Base-by-base conservation (phyloP, 23 tunicate species). In the Styela clava region DNA sequence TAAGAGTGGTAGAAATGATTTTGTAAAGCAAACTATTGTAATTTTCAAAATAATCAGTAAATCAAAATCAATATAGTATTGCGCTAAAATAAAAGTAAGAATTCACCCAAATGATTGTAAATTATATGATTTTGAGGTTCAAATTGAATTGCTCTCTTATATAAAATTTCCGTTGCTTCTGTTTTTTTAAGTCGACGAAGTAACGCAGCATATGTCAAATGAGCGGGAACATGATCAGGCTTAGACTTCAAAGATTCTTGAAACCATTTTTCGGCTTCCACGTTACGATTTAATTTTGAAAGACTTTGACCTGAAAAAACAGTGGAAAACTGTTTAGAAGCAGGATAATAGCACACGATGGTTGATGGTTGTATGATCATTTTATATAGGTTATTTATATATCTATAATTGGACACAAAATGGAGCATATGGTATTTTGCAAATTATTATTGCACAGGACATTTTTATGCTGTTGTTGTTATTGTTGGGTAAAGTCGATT, bases 211-310 rank as follows among this genome's bases (percentile, higher is more conserved):
- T 91, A 91, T 1, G 97, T 82, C 28, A 91, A 79, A 73, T 85
- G 85, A n/a, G 97, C 85, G 16, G 89, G 90, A 24, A 86, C 82
- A 65, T 91, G 97, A 62, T 86, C 90, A 19, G 90, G 85, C 69
- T 91, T 91, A 19, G 76, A 74, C 24, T 73, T 16, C 81, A 91
- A 64, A 18, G 90, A 82, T 7, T 61, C 76, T 36, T 91, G 31
- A 63, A 85, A 85, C 82, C 84, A 61, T 18, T 2, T 35, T 69
- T 91, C 90, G 24, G 97, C 90, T 82, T 91, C 87, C 20, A 61
- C 78, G 30, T n/a, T 21, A 30, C 62, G 37, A 2, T 64, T 81
- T 24, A 91, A 63, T 44, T 86, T 85, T 34, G 64, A 73, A 28
- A 91, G 68, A 33, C 83, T 74, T 34, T 91, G 97, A 62, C 97